Evolutionary conservation across 1,140 invertebrate genomes (phyloP).

Genomic region (Paralvinella palmiformis): DNA sequence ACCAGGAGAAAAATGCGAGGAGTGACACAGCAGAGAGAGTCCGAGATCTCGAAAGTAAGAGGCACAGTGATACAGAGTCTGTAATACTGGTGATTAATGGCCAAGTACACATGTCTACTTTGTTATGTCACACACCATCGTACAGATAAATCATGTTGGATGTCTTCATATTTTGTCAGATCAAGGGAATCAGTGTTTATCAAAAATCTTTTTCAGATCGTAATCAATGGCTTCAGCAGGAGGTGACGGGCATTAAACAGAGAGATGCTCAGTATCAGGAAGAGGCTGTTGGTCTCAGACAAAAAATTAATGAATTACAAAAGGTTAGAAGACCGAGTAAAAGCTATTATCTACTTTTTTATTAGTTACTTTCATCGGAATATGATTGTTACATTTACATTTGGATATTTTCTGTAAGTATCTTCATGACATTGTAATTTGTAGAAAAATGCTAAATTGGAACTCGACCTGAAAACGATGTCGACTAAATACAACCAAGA

Average conservation of each 20-base stretch:
- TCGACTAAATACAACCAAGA: conserved; percentile 84
- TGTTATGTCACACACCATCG: not conserved
- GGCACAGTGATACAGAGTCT: not conserved
- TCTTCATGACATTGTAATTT: not conserved
- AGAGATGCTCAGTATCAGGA: conserved; percentile 65
- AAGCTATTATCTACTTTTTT: not conserved
- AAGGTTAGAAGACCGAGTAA: not conserved
- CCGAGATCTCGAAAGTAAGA: conserved; percentile 68
- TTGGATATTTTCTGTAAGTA: not conserved
- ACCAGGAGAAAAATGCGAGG: conserved; percentile 70
- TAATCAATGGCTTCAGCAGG: conserved; percentile 59
- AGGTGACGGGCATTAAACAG: conserved; percentile 66
- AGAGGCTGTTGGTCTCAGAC: conserved; percentile 59
- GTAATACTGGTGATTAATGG: not conserved
- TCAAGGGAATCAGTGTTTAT: no score
- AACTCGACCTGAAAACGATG: conserved; percentile 79
- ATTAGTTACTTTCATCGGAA: not conserved
- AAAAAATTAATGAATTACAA: not conserved
- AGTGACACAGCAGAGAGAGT: conserved; percentile 65
- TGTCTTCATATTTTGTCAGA: no score
- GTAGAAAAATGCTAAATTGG: conserved; percentile 68
- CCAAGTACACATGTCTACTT: not conserved
- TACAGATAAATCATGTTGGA: no score
- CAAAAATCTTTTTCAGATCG: conserved; percentile 47
- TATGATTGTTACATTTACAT: not conserved